Base-by-base conservation (phyloP, 2,888 invertebrate species). In the Dynastes grantii region DNA sequence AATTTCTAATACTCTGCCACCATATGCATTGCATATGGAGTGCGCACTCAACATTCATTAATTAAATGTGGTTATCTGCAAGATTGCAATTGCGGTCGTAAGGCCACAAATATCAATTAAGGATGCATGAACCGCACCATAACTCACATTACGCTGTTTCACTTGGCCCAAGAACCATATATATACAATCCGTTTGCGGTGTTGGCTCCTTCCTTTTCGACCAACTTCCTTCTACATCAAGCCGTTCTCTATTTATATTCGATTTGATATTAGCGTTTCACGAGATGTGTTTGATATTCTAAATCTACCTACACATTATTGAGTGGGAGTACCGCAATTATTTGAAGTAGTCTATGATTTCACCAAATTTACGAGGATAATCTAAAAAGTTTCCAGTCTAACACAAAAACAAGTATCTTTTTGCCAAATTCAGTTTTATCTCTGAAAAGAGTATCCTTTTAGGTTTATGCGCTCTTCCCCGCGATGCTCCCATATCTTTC, bases 51-150 rank as follows among this genome's bases (percentile, higher is more conserved):
- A 83, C 84, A 83, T 85, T 85, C 87, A 88, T 88, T 88, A 88
- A 89, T 89, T 89, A 89, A 88, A 88, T 83, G 86, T 85, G 87
- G 87, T 88, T 89, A 89, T 89, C 88, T 88, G 88, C 88, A 89
- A 88, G 88, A 88, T 88, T 88, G 88, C 88, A 87, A 88, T 87
- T 87, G 87, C 86, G 85, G 84, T 85, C 87, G 84, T 87, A 86
- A 86, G 88, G 87, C 88, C 88, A 85, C 89, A 88, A 89, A 88
- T 89, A 88, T 88, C 88, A 88, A 89, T 89, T 88, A 89, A 87
- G 87, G 86, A 87, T 87, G 86, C 87, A 84, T 85, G 83, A 85
- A 83, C 85, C 85, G 84, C 83, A 83, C 84, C 85, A 86, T 88
- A 88, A 88, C 85, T 88, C 87, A 87, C 86, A 87, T 87, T 87